Conservation (phyloP, 2,113 vertebrate species). For the Leucopsar rothschildi region DNA sequence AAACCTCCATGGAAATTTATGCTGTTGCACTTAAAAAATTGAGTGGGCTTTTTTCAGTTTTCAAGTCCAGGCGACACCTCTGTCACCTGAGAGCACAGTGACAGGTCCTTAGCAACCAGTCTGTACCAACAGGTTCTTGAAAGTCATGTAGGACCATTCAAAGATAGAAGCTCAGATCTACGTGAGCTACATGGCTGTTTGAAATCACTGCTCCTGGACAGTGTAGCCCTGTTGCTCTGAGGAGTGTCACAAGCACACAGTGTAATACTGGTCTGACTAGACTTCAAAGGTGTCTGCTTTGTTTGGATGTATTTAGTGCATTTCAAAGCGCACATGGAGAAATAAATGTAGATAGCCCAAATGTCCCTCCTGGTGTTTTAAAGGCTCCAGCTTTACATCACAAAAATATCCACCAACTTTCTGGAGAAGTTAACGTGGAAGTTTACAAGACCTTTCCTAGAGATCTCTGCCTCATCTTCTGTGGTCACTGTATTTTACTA, state of each 20-base stretch:
- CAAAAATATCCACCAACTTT: background rate
- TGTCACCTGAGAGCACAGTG: background rate
- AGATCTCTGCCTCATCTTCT: background rate
- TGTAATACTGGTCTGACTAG: background rate
- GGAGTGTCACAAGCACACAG: background rate
- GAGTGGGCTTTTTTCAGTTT: background rate
- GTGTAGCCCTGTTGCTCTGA: background rate
- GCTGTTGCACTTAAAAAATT: background rate
- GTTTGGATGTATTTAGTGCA: background rate
- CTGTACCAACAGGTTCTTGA: background rate
- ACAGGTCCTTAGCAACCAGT: background rate
- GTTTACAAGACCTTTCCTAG: background rate
- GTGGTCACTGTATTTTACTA: background rate
- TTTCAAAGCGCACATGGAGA: background rate
- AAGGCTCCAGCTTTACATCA: background rate
- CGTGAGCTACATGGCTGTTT: background rate
- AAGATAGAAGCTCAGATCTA: background rate
- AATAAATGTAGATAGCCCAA: background rate
- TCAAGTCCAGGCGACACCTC: background rate
- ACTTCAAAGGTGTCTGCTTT: background rate
- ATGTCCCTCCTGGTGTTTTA: background rate
- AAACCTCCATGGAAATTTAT: background rate
- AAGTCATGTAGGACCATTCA: background rate
- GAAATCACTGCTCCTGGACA: background rate
- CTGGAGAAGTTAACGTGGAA: background rate